phyloP scores from a whole-genome alignment of 2,113 vertebrate genomes.

The Pseudolaguvia tuberculata region DNA sequence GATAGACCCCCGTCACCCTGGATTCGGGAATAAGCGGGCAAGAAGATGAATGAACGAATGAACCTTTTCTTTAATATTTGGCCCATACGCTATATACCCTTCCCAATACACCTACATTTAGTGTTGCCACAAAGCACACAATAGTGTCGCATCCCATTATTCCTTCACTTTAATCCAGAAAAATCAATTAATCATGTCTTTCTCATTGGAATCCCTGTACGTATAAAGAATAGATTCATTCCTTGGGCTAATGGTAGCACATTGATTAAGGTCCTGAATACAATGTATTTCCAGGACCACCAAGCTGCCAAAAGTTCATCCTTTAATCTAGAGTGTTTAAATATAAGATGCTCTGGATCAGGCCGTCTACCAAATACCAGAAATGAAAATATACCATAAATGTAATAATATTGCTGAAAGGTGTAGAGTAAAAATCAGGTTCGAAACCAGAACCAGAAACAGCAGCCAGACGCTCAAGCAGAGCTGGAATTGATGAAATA shows the following conservation, averaged over 20 bases:
- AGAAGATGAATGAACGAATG: not conserved
- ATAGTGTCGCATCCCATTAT: no score
- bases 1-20: no score
- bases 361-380: no score
- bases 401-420: not conserved
- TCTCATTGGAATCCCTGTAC: not conserved
- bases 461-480: conserved; percentile 3
- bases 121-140: no score
- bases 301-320: no score
- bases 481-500: conserved; percentile 19
- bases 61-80: not conserved
- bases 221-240: not conserved
- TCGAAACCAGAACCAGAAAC: not conserved
- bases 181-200: not conserved
- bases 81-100: not conserved
- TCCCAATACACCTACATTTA: not conserved
- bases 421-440: not conserved
- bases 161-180: not conserved
- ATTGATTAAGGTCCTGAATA: no score
- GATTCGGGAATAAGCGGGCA: no score
- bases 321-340: no score
- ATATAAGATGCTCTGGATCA: no score
- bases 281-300: no score
- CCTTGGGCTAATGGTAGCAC: not conserved
- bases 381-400: no score